A percentile compares a stretch with the other conserved stretches of the same genome.
Evolutionary conservation across 2,888 invertebrate species (phyloP).

Genomic region (Coecobrya sp.): DNA sequence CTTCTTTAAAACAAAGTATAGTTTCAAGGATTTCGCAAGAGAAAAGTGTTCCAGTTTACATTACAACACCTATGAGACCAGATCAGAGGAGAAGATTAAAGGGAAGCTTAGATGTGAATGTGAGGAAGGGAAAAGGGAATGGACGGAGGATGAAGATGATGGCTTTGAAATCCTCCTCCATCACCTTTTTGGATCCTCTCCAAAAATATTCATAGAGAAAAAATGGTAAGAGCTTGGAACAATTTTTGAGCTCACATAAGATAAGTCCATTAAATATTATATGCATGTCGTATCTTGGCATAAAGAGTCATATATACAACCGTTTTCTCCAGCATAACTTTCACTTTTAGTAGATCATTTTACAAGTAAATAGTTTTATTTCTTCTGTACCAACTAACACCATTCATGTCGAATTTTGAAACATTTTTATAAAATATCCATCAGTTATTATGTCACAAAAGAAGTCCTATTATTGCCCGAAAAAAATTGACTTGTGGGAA

Average conservation of each 20-base stretch:
- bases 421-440: no score
- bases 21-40: no score
- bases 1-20: no score
- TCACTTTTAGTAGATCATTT: not conserved
- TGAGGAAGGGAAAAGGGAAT: slow-evolving; percentile 8
- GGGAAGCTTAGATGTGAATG: not conserved
- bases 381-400: no score
- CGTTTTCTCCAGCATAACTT: not conserved
- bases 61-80: no score
- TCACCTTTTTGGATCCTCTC: slow-evolving; percentile 85
- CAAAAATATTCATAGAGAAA: slow-evolving; percentile 79
- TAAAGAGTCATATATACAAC: no score
- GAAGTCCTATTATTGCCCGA: no score
- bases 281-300: slow-evolving; percentile 21
- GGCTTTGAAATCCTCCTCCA: slow-evolving; percentile 85
- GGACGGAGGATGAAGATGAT: slow-evolving; percentile 83
- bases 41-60: no score
- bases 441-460: no score
- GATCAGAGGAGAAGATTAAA: not conserved
- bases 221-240: not conserved
- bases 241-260: not conserved
- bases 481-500: no score
- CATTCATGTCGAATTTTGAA: no score
- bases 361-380: slow-evolving; percentile 24
- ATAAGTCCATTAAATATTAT: not conserved